Base-by-base conservation (phyloP, 2,888 invertebrate genomes). In the Dascillus cervinus region DNA sequence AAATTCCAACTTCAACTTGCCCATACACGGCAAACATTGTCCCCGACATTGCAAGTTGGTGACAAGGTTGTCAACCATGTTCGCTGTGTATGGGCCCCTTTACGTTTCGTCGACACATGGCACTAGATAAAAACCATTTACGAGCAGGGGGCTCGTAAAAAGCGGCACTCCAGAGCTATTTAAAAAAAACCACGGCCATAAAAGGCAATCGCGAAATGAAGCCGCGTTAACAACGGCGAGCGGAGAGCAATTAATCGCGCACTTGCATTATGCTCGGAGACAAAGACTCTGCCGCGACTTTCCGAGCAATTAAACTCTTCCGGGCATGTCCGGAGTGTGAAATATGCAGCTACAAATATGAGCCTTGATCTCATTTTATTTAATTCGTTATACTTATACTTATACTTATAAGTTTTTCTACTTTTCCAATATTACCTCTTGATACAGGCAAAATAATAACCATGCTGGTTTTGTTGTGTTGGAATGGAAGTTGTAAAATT, bases 231-330 rank as follows among this genome's bases (percentile, higher is more conserved):
- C 8, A 8, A 30, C 20, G 25, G 32, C 29, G 22, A 20, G 26
- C 28, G 22, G 17, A 27, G 26, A 23, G 22, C 39, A 44, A 44
- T 44, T 44, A 44, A 44, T 41, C 32, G 37, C 32, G 33, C 29
- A 26, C 36, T 29, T 37, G 26, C 38, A 36, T 40, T 40, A 31
- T 31, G 34, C 26, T 34, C 26, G 25, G 32, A 35, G 39, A 32
- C 29, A 39, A 39, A 29, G 29, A 31, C 23, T 30, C 26, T 13
- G 37, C 13, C 36, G 40, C 34, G 39, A 40, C 19, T 42, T 44
- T 44, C 44, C 42, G 28, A 37, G 40, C 44, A 44, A 44, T 44
- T 44, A 38, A 42, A 32, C 38, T 17, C 25, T 11, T 25, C 22
- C 30, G 29, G 23, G 27, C 27, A 28, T 23, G 32, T 24, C 22